Evolutionary conservation across 2,888 invertebrate species (phyloP).

Genomic region (Microctonus aethiopoides): DNA sequence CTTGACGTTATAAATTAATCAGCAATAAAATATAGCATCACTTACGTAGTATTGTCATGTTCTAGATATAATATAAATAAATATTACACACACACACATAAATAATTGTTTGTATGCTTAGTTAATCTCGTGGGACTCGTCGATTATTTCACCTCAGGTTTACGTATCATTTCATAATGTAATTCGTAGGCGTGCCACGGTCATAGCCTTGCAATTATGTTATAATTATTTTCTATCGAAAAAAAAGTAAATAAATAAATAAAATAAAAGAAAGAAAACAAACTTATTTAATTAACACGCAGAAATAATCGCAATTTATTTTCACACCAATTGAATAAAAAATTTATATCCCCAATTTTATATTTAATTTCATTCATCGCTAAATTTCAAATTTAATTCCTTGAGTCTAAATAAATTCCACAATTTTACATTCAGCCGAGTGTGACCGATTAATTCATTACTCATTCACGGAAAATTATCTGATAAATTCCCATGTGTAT

Average conservation of each 20-base stretch:
- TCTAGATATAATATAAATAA: background rate
- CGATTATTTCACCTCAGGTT: constrained; percentile 1
- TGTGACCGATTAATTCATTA: background rate
- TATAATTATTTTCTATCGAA: constrained; percentile 9
- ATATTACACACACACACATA: background rate
- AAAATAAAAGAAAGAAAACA: too few species aligned
- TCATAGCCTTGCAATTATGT: constrained; percentile 23
- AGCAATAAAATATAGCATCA: constrained; percentile 15
- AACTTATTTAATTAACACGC: background rate
- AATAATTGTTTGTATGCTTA: background rate
- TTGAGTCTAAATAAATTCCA: too few species aligned
- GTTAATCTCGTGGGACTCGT: constrained; percentile 18
- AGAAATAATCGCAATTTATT: background rate
- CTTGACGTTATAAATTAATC: constrained; percentile 17
- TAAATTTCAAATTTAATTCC: too few species aligned
- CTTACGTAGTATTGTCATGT: background rate
- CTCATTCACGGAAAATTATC: background rate
- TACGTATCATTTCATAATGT: constrained; percentile 24
- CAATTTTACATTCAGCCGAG: background rate
- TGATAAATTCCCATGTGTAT: background rate
- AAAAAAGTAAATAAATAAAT: background rate
- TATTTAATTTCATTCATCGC: background rate
- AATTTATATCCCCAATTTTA: background rate
- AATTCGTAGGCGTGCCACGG: constrained; percentile 31
- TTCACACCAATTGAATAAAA: background rate